Conservation (phyloP, 37 sponge, comb jelly and placozoan genomes). For the Halisarca cf. caerulea region DNA sequence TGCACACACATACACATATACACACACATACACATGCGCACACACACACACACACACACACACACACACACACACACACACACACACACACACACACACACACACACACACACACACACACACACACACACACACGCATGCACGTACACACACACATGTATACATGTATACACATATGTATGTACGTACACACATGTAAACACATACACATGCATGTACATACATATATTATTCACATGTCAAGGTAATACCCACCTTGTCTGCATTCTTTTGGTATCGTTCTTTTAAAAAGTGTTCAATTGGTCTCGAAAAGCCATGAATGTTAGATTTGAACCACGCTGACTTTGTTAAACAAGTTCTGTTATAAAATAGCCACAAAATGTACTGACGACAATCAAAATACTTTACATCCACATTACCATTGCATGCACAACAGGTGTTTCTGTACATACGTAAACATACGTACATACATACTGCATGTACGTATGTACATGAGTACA, state of each 20-base stretch:
- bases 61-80: neutral
- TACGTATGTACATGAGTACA: neutral
- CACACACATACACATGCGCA: neutral
- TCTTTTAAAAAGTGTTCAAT: constrained; percentile 73
- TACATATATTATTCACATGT: too few relatives aligned
- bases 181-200: neutral
- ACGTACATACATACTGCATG: neutral
- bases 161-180: neutral
- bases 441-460: neutral
- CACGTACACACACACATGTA: neutral
- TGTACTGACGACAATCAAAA: too few relatives aligned
- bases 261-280: constrained; percentile 70
- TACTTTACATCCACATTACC: too few relatives aligned
- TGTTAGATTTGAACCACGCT: constrained; percentile 77
- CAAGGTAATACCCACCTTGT: constrained; percentile 67
- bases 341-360: constrained; percentile 79
- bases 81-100: too few relatives aligned
- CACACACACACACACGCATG: neutral
- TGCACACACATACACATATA: constrained; percentile 5
- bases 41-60: neutral
- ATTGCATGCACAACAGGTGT: neutral
- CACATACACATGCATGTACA: neutral
- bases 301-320: constrained; percentile 69
- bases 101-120: neutral
- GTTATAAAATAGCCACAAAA: neutral